Percentiles rank a stretch among this genome's conserved stretches.
Conservation (phyloP, 2,888 invertebrate genomes). For the Julus scandinavius region DNA sequence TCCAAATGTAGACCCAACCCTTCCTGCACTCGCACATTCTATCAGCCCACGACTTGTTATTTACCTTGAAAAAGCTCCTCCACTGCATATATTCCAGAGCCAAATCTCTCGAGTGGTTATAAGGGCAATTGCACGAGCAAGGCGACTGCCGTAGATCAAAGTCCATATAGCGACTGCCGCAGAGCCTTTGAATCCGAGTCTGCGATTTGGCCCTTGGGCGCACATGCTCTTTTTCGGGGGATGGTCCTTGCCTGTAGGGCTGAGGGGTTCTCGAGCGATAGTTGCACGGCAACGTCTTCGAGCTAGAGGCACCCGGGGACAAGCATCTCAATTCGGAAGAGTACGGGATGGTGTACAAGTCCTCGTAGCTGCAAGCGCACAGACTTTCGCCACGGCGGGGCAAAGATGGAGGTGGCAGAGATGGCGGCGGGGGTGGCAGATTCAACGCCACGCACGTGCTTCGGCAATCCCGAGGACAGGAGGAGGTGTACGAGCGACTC, state of each 20-base stretch:
- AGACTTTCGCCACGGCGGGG: not conserved
- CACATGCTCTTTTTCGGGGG: not conserved
- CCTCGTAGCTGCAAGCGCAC: slow-evolving; percentile 45
- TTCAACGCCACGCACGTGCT: slow-evolving; percentile 49
- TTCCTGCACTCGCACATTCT: not conserved
- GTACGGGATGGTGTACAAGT: slow-evolving; percentile 30
- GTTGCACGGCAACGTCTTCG: not conserved
- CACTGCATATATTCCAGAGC: slow-evolving; percentile 55
- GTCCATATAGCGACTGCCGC: not conserved
- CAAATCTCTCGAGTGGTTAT: slow-evolving; percentile 51
- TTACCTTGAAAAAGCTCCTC: slow-evolving; percentile 54
- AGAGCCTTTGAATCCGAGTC: slow-evolving; percentile 23
- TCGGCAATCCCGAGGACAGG: not conserved
- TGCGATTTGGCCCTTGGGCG: slow-evolving; percentile 41
- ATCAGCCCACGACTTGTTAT: not conserved
- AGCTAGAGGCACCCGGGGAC: not conserved
- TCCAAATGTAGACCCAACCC: not conserved
- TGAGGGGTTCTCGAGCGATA: slow-evolving; percentile 50
- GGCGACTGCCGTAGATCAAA: not conserved
- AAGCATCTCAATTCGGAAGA: slow-evolving; percentile 33
- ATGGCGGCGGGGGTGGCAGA: slow-evolving; percentile 50
- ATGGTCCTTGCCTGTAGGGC: slow-evolving; percentile 30
- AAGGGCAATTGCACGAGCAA: slow-evolving; percentile 40
- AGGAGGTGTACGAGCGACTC: not conserved
- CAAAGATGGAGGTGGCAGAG: not conserved